These are phyloP conservation scores for Xenopus borealis DNA, from an alignment of 2,113 vertebrate species.

Conservation along the genomic window DNA sequence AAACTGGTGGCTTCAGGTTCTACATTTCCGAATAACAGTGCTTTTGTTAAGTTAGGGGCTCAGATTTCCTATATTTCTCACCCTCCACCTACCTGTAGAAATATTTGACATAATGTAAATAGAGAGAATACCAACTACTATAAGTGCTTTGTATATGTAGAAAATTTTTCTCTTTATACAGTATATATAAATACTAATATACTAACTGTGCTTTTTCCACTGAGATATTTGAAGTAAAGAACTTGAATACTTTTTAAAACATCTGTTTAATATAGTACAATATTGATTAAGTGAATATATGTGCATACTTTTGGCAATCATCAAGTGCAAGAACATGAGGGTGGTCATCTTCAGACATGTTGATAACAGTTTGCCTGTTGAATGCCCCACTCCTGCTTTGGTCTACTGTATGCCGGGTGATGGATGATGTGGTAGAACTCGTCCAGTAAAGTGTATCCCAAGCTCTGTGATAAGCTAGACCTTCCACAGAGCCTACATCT, in stretches of 20 bases:
- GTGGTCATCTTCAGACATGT: constrained; percentile 92
- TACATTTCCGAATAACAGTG: too few species aligned
- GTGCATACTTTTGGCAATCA: constrained; percentile 87
- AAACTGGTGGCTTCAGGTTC: too few species aligned
- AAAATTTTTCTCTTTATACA: too few species aligned
- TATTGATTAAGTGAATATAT: background rate
- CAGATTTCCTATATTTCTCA: too few species aligned
- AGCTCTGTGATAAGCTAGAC: constrained; percentile 89
- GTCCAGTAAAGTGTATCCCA: constrained; percentile 97
- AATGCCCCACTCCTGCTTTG: constrained; percentile 76
- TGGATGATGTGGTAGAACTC: constrained; percentile 91
- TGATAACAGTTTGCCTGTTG: constrained; percentile 80
- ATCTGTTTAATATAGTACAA: background rate
- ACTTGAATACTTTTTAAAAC: background rate
- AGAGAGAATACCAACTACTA: too few species aligned
- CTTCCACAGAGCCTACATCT: constrained; percentile 97
- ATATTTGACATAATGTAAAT: too few species aligned
- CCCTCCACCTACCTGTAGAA: too few species aligned
- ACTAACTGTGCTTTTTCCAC: too few species aligned
- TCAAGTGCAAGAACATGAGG: constrained; percentile 88
- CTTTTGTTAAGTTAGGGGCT: too few species aligned
- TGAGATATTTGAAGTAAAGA: too few species aligned
- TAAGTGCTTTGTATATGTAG: too few species aligned
- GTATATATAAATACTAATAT: too few species aligned
- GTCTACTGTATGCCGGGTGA: constrained; percentile 87